A percentile compares a stretch with the other conserved stretches of the same genome.
phyloP scores from a whole-genome alignment of 2,113 vertebrate species.

The Zeus faber region DNA sequence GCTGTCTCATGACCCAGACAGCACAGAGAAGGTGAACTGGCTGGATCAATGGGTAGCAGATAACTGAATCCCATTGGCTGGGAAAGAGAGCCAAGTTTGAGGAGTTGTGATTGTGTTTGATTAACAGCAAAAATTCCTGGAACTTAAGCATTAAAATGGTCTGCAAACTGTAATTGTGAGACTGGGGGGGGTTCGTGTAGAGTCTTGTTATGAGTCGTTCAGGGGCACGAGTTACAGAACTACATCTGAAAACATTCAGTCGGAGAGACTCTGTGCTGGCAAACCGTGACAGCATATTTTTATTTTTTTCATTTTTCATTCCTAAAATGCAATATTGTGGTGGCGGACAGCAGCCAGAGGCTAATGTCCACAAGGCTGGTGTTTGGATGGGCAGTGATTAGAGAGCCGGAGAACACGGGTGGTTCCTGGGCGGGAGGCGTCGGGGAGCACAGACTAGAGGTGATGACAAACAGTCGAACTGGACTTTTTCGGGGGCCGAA shows the following conservation, averaged over 20 bases:
- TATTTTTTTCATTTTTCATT: constrained; percentile 22
- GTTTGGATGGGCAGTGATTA: constrained; percentile 25
- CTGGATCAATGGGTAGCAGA: constrained; percentile 49
- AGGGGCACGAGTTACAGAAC: not conserved
- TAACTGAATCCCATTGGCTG: constrained; percentile 47
- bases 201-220: not conserved
- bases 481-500: constrained; percentile 15
- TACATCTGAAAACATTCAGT: constrained; percentile 17
- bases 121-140: too few species aligned
- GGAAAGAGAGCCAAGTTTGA: constrained; percentile 38
- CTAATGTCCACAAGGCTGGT: constrained; percentile 24
- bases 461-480: constrained; percentile 22
- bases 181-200: too few species aligned
- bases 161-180: too few species aligned
- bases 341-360: constrained; percentile 17
- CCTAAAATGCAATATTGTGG: constrained; percentile 21
- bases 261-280: not conserved
- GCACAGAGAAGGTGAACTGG: constrained; percentile 42
- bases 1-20: constrained; percentile 42
- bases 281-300: constrained; percentile 10
- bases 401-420: constrained; percentile 10
- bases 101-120: constrained; percentile 43
- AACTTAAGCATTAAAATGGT: too few species aligned
- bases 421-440: constrained; percentile 13
- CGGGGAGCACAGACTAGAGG: constrained; percentile 21